Evolutionary conservation across 2,888 invertebrate genomes (phyloP), one percentile per base, ranked within the genome.

Genomic region (Dinocampus coccinellae): DNA sequence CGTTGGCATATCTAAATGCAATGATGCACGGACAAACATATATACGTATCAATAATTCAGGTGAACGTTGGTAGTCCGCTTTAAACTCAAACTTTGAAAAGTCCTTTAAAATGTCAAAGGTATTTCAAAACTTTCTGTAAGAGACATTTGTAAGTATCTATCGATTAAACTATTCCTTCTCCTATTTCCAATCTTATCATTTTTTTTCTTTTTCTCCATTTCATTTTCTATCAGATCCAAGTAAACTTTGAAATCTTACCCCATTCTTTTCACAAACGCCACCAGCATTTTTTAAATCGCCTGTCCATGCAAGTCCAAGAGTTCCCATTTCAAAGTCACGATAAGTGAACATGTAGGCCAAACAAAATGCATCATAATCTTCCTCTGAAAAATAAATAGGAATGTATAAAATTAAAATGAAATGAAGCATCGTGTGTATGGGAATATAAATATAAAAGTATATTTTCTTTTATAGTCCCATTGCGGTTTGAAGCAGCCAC

Each of bases 291-390:
- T 97, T 97, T 53, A 97, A 90, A 88, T 97, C 97, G 0, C 97
- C 97, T 0, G 99, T 99, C 99, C 99, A 99, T 6, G 99, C 99
- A 73, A 99, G 89, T 9, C 99, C 99, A 75, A 99, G 89, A 4
- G 97, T 97, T 39, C 97, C 97, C 93, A 97, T 97, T 88, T 97
- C 97, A 84, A 97, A 97, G 88, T 97, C 97, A 65, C 97, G 91
- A 88, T 98, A 98, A 20, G 99, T 99, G 88, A 99, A 98, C 94
- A 99, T 97, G 89, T 99, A 99, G 68, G 99, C 98, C 84, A 99
- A 90, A 86, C 99, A 99, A 89, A 98, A 99, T 22, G 97, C 96
- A 87, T 98, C 97, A 88, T 99, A 99, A 88, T 99, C 97, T 86
- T 97, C 95, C 92, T 98, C 97, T 94, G 92, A 80, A 82, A 83